Evolutionary conservation across 2,888 invertebrate genomes (phyloP).

Genomic region (Augiades crinisus): DNA sequence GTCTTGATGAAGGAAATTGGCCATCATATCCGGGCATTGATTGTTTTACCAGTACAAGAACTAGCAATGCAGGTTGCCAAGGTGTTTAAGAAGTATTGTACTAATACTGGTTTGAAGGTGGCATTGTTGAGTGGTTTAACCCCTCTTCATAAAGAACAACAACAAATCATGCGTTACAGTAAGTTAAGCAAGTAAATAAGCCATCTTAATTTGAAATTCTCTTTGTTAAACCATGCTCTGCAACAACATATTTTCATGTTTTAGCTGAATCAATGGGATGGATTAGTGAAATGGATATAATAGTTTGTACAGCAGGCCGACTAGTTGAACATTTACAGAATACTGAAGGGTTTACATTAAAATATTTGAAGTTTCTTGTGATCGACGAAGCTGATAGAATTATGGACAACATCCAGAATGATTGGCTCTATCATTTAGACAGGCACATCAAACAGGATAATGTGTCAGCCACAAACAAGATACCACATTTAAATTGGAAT

Average conservation of each 20-base stretch:
- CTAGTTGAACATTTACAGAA: slow-evolving; percentile 94
- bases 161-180: slow-evolving; percentile 80
- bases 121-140: slow-evolving; percentile 86
- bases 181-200: too few species aligned
- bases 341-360: slow-evolving; percentile 89
- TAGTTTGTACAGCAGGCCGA: slow-evolving; percentile 96
- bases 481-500: slow-evolving; percentile 73
- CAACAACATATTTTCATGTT: too few species aligned
- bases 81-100: slow-evolving; percentile 88
- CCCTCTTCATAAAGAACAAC: slow-evolving; percentile 85
- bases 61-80: slow-evolving; percentile 93
- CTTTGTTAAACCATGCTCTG: too few species aligned
- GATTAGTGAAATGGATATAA: slow-evolving; percentile 87
- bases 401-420: slow-evolving; percentile 94
- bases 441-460: slow-evolving; percentile 82
- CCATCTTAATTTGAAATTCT: slow-evolving; percentile 2
- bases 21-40: slow-evolving; percentile 88
- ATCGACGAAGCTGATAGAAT: slow-evolving; percentile 99
- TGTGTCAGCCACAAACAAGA: slow-evolving; percentile 70
- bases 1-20: slow-evolving; percentile 82
- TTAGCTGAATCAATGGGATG: slow-evolving; percentile 81
- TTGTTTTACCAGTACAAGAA: slow-evolving; percentile 96
- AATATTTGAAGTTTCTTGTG: slow-evolving; percentile 88
- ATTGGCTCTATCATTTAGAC: slow-evolving; percentile 93
- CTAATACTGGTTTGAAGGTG: slow-evolving; percentile 85